Conservation (phyloP, 2,888 invertebrate species). For the Pheosia tremula region DNA sequence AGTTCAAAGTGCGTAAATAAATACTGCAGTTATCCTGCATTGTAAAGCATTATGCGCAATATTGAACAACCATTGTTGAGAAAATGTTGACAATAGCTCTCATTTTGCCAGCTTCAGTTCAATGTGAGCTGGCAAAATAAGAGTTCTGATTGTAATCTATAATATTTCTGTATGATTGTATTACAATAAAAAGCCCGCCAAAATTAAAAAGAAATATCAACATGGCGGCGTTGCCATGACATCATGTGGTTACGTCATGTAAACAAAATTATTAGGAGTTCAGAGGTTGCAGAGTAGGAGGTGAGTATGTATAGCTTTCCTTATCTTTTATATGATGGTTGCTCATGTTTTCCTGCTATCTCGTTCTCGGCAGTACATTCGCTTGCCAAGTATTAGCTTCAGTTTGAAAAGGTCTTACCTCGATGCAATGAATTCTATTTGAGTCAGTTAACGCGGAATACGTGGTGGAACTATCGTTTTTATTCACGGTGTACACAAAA, state of each 20-base stretch:
- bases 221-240: conserved; percentile 66
- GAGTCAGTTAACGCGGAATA: conserved; percentile 54
- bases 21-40: no score
- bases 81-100: background rate
- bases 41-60: background rate
- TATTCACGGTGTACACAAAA: conserved; percentile 15
- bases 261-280: conserved; percentile 53
- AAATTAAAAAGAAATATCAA: conserved; percentile 31
- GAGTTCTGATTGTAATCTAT: conserved; percentile 4
- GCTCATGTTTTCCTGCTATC: conserved; percentile 55
- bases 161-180: conserved; percentile 18
- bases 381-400: conserved; percentile 23
- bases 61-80: background rate
- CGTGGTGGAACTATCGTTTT: conserved; percentile 41
- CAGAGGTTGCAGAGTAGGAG: conserved; percentile 24
- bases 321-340: conserved; percentile 37
- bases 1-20: no score
- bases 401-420: conserved; percentile 48
- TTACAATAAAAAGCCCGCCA: conserved; percentile 37
- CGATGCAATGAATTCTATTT: conserved; percentile 46
- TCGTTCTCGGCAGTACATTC: conserved; percentile 43
- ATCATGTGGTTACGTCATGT: conserved; percentile 72
- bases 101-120: no score
- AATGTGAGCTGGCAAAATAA: conserved; percentile 6
- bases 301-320: conserved; percentile 41